Evolutionary conservation across 2,113 vertebrate genomes (phyloP).

Genomic region (Nothoprocta pentlandii): DNA sequence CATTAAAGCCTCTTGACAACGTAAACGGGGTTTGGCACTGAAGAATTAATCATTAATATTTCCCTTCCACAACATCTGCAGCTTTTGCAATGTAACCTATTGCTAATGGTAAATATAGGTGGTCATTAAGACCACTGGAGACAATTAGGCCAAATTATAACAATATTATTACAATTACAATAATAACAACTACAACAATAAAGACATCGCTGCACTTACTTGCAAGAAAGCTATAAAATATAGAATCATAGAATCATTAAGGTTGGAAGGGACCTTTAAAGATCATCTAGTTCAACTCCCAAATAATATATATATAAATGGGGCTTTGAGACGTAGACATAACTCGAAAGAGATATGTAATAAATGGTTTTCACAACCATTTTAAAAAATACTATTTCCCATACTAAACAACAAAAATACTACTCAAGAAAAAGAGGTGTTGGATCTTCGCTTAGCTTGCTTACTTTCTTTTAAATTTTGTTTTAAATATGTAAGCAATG

Average conservation of each 20-base stretch:
- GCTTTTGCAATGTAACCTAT: neutral
- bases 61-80: slow-evolving; percentile 49
- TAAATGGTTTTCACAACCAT: neutral
- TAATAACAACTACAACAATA: neutral
- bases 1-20: slow-evolving; percentile 48
- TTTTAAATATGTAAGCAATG: neutral
- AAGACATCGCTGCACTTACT: slow-evolving; percentile 27
- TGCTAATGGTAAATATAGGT: neutral
- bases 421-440: neutral
- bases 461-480: neutral
- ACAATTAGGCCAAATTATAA: slow-evolving; percentile 45
- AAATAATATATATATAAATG: neutral
- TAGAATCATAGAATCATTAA: too few relatives aligned
- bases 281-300: too few relatives aligned
- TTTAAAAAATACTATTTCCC: neutral
- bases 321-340: neutral
- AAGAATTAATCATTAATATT: slow-evolving; percentile 48
- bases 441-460: neutral
- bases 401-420: neutral
- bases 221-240: slow-evolving; percentile 42
- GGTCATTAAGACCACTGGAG: slow-evolving; percentile 15
- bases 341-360: neutral
- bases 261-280: too few relatives aligned
- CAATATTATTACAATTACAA: neutral
- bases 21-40: slow-evolving; percentile 25